Evolutionary conservation across 2,113 vertebrate species (phyloP).

Genomic region (Varanus komodoensis): DNA sequence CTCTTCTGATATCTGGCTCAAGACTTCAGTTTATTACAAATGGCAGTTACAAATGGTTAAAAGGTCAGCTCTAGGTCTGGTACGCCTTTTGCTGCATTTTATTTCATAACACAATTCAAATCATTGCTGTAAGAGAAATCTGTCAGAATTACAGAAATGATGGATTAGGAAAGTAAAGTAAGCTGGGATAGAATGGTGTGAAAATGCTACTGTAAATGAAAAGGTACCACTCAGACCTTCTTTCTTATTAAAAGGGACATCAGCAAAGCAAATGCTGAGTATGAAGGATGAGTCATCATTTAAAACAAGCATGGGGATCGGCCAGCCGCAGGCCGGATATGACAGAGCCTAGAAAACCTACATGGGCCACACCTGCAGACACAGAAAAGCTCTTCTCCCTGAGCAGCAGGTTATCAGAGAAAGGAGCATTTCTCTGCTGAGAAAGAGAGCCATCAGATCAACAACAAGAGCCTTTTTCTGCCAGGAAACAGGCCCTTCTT

Average conservation of each 20-base stretch:
- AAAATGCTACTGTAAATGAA: background rate
- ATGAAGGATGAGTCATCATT: background rate
- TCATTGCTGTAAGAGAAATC: background rate
- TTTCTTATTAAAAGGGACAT: fast-evolving
- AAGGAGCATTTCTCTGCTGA: no score
- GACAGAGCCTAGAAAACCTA: no score
- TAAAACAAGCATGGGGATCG: background rate
- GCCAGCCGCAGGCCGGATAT: no score
- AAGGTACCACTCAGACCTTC: background rate
- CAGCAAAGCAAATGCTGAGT: background rate
- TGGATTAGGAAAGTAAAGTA: slow-evolving; percentile 17
- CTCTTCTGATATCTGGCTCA: background rate
- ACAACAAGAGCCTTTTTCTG: no score
- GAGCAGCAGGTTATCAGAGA: no score
- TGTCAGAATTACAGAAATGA: background rate
- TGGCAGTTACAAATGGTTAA: background rate
- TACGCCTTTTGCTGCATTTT: background rate
- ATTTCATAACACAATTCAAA: slow-evolving; percentile 9
- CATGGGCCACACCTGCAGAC: no score
- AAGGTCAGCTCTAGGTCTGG: background rate
- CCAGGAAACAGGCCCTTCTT: no score
- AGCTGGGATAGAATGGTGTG: slow-evolving; percentile 2
- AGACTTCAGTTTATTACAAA: background rate
- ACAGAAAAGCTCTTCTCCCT: no score
- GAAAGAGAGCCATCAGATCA: no score